A percentile compares a stretch with the other conserved stretches of the same genome.
These are phyloP conservation scores for Stegodyphus dumicola DNA, from an alignment of 1,140 invertebrate genomes.

Conservation along the genomic window DNA sequence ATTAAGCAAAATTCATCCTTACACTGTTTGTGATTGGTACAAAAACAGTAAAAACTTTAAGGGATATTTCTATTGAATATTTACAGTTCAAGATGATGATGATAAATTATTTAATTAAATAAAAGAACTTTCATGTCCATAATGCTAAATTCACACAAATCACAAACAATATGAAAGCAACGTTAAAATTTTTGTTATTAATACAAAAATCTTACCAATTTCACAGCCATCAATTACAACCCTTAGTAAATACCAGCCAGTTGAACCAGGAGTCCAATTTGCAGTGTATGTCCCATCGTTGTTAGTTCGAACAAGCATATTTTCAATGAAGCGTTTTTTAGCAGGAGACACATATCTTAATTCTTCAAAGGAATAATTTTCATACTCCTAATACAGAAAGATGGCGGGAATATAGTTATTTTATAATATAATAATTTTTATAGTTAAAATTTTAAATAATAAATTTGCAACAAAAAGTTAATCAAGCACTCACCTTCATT, in stretches of 20 bases:
- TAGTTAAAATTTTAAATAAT: background rate
- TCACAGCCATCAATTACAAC: slow-evolving; percentile 90
- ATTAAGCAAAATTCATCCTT: too few relatives aligned
- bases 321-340: slow-evolving; percentile 81
- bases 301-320: slow-evolving; percentile 84
- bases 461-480: slow-evolving; percentile 73
- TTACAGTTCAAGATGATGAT: too few relatives aligned
- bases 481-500: slow-evolving; percentile 77
- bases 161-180: too few relatives aligned
- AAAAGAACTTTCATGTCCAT: too few relatives aligned
- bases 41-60: too few relatives aligned
- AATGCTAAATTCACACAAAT: too few relatives aligned
- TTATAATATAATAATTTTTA: background rate
- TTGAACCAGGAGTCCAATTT: slow-evolving; percentile 91
- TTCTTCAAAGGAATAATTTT: slow-evolving; percentile 97
- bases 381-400: slow-evolving; percentile 76
- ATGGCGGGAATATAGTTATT: background rate
- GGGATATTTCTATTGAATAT: too few relatives aligned
- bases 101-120: too few relatives aligned
- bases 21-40: too few relatives aligned
- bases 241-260: slow-evolving; percentile 88
- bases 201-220: slow-evolving; percentile 74
- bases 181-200: too few relatives aligned
- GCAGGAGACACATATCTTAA: slow-evolving; percentile 84
- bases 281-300: slow-evolving; percentile 89